Conservation (phyloP, 2,888 invertebrate genomes). For the Andrena minutula region DNA sequence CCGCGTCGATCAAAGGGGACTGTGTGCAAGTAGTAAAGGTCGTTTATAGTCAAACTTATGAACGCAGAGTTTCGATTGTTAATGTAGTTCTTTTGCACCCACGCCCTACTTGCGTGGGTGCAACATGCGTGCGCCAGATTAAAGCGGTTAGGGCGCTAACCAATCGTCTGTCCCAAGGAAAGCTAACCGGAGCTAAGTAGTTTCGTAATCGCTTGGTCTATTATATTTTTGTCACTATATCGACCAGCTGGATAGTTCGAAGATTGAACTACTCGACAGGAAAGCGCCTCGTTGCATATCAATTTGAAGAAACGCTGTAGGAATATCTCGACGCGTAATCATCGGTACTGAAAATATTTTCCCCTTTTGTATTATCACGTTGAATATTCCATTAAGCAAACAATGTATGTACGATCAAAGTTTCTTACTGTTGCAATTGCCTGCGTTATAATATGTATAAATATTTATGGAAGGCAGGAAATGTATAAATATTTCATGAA, state of each 20-base stretch:
- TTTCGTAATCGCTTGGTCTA: conserved; percentile 14
- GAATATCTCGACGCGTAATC: neutral
- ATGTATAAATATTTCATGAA: neutral
- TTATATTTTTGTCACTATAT: conserved; percentile 33
- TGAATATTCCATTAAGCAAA: neutral
- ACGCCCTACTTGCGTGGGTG: neutral
- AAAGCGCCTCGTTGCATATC: neutral
- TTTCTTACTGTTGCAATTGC: neutral
- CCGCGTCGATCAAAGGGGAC: neutral
- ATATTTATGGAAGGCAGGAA: neutral
- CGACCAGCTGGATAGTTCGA: conserved; percentile 26
- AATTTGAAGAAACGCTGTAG: neutral
- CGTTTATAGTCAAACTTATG: conserved; percentile 12
- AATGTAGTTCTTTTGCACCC: neutral
- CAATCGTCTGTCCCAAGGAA: conserved; percentile 14
- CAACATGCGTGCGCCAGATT: conserved; percentile 10
- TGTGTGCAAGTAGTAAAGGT: conserved; percentile 13
- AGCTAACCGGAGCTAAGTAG: neutral
- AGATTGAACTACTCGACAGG: conserved; percentile 24
- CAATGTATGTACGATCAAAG: neutral
- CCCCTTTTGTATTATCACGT: neutral
- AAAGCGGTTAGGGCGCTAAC: conserved; percentile 12
- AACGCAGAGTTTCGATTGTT: neutral
- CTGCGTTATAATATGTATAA: neutral
- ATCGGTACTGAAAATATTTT: conserved; percentile 5